phyloP scores from a whole-genome alignment of 2,797 vertebrate genomes.

The Rhynchotus rufescens region DNA sequence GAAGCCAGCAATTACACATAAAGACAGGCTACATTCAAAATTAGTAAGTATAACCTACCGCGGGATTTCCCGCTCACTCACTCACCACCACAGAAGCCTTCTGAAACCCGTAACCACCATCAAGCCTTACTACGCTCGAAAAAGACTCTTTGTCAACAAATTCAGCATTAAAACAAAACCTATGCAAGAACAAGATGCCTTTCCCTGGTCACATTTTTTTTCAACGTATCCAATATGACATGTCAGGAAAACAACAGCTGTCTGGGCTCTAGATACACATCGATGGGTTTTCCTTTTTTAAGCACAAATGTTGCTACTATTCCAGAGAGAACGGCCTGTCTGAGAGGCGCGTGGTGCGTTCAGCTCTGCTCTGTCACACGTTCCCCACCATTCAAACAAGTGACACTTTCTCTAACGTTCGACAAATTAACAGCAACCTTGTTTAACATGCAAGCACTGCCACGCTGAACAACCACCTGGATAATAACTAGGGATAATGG shows the following conservation, averaged over 20 bases:
- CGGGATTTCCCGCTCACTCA: not conserved
- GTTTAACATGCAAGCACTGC: constrained; percentile 17
- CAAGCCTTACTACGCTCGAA: not conserved
- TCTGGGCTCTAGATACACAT: not conserved
- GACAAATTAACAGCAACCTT: constrained; percentile 28
- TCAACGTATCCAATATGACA: not conserved
- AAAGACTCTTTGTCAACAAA: not conserved
- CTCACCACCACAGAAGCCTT: not conserved
- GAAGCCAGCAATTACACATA: not conserved
- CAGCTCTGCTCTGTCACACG: constrained; percentile 50
- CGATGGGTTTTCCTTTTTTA: constrained; percentile 12
- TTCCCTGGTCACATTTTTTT: not conserved
- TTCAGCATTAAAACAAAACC: not conserved
- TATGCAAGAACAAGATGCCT: not conserved
- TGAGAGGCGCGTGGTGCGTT: constrained; percentile 2
- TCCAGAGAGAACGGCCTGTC: constrained; percentile 38
- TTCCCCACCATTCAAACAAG: constrained; percentile 55
- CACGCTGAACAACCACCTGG: not conserved
- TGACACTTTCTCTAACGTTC: constrained; percentile 55
- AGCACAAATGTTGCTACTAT: constrained; percentile 45
- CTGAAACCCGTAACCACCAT: not conserved
- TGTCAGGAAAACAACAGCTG: constrained; percentile 14
- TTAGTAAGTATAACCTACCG: not conserved
- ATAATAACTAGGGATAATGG: not conserved
- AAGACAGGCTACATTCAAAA: not conserved